Evolutionary conservation across 2,888 invertebrate species (phyloP).

Genomic region (Euclidia mi): DNA sequence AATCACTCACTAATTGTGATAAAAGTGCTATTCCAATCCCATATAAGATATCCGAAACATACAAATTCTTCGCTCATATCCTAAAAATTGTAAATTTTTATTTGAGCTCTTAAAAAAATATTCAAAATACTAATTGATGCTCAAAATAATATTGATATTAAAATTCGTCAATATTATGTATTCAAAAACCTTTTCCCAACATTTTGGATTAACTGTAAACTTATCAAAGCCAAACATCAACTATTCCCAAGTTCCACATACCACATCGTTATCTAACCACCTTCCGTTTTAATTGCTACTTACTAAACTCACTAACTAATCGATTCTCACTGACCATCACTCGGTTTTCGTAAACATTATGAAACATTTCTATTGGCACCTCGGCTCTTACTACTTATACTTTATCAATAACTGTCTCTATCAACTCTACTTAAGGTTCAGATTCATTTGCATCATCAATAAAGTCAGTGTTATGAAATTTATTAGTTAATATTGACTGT

Average conservation of each 20-base stretch:
- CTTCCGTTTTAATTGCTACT: conserved; percentile 53
- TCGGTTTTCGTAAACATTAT: conserved; percentile 57
- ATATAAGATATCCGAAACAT: no score
- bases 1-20: no score
- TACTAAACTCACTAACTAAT: conserved; percentile 61
- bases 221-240: conserved; percentile 35
- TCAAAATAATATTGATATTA: no score
- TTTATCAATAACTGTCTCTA: conserved; percentile 23
- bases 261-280: conserved; percentile 31
- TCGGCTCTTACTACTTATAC: conserved; percentile 30
- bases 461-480: conserved; percentile 59
- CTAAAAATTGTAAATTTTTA: no score
- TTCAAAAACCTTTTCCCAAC: not conserved
- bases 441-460: conserved; percentile 32
- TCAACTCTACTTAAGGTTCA: conserved; percentile 25
- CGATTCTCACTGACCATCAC: conserved; percentile 44
- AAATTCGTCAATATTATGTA: no score
- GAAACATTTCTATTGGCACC: conserved; percentile 58
- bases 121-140: no score
- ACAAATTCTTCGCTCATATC: no score
- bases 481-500: conserved; percentile 66
- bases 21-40: no score
- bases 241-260: conserved; percentile 39
- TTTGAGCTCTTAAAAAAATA: no score
- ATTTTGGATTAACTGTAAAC: conserved; percentile 15